A percentile compares a stretch with the other conserved stretches of the same genome.
These are phyloP conservation scores for Drosophila elegans DNA, from an alignment of 1,140 invertebrate species.

Conservation along the genomic window DNA sequence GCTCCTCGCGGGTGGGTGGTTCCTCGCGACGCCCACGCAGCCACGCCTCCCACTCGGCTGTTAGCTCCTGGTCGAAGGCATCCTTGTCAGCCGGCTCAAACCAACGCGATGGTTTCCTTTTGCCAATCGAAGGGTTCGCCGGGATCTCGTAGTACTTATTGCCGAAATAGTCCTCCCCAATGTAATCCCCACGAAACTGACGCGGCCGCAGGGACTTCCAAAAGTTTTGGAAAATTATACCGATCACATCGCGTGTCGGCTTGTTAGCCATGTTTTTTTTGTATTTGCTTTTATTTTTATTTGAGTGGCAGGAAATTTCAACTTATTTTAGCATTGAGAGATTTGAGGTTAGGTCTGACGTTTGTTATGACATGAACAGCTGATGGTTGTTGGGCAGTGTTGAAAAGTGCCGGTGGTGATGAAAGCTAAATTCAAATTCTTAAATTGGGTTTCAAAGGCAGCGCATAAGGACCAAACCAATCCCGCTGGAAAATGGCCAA, in stretches of 20 bases:
- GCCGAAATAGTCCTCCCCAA: slow-evolving; percentile 91
- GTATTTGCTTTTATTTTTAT: slow-evolving; percentile 25
- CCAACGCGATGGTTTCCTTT: slow-evolving; percentile 88
- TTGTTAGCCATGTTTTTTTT: slow-evolving; percentile 73
- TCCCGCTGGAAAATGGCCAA: slow-evolving; percentile 94
- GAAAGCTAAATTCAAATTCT: slow-evolving; percentile 45
- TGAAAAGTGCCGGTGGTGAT: slow-evolving; percentile 31
- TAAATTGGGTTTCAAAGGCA: slow-evolving; percentile 54
- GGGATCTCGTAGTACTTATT: slow-evolving; percentile 93
- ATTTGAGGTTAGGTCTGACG: slow-evolving; percentile 47
- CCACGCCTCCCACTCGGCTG: slow-evolving; percentile 94
- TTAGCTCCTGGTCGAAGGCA: slow-evolving; percentile 89
- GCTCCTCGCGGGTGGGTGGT: slow-evolving; percentile 90
- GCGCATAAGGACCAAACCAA: slow-evolving; percentile 92
- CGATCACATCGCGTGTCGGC: slow-evolving; percentile 83
- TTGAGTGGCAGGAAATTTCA: slow-evolving; percentile 9
- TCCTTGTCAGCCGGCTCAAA: slow-evolving; percentile 89
- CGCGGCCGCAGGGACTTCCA: slow-evolving; percentile 87
- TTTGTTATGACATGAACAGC: slow-evolving; percentile 73
- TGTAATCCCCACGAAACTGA: slow-evolving; percentile 85
- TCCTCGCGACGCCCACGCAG: slow-evolving; percentile 87
- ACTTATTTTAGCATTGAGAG: slow-evolving; percentile 16
- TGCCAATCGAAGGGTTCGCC: slow-evolving; percentile 86
- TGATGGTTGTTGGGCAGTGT: slow-evolving; percentile 43
- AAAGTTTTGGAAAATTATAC: slow-evolving; percentile 87